Percentiles rank a stretch among this genome's conserved stretches.
Evolutionary conservation across 2,888 invertebrate genomes (phyloP).

Genomic region (Torymus texanus): DNA sequence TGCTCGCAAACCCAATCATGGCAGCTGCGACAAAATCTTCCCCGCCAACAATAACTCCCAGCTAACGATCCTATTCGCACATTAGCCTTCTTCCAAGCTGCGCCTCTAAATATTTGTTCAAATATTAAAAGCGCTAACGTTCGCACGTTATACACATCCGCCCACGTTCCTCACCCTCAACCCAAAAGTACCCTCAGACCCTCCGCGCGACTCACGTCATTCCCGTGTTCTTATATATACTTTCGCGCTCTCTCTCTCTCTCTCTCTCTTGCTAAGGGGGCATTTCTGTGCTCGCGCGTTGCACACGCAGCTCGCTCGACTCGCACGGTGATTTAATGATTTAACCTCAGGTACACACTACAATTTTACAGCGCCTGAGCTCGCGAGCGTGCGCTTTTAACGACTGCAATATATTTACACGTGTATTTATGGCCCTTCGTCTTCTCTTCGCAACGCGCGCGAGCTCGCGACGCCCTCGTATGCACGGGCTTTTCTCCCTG

Average conservation of each 20-base stretch:
- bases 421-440: conserved; percentile 67
- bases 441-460: background rate
- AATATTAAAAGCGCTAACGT: conserved; percentile 42
- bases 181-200: too few species aligned
- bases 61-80: too few species aligned
- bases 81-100: background rate
- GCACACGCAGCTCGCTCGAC: conserved; percentile 7
- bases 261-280: background rate
- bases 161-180: conserved; percentile 7
- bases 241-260: too few species aligned
- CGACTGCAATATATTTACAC: conserved; percentile 72
- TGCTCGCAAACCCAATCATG: too few species aligned
- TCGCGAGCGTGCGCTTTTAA: conserved; percentile 60
- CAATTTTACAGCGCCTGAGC: conserved; percentile 66
- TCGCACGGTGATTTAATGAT: conserved; percentile 66
- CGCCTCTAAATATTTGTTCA: conserved; percentile 26
- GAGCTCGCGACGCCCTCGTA: too few species aligned
- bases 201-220: too few species aligned
- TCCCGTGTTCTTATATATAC: too few species aligned
- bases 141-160: conserved; percentile 42
- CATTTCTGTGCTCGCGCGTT: conserved; percentile 14
- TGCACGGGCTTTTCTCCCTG: background rate
- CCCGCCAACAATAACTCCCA: too few species aligned
- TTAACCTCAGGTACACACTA: conserved; percentile 63
- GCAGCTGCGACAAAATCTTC: too few species aligned